These are phyloP conservation scores for Lomographa bimaculata DNA, from an alignment of 2,888 invertebrate genomes.

Conservation along the genomic window DNA sequence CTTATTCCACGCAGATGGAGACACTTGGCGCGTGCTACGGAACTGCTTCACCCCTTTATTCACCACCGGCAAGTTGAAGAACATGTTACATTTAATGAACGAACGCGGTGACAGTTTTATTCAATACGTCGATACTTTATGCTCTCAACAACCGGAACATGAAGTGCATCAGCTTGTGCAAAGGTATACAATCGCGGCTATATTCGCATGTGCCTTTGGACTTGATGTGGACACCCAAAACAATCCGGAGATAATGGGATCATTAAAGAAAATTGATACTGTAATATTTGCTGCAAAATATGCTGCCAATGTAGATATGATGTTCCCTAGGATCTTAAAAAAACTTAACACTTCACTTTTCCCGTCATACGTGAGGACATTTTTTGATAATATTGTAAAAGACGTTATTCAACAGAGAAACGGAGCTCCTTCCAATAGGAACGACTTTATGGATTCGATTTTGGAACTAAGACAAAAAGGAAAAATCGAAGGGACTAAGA, in stretches of 20 bases:
- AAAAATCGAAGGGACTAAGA: constrained; percentile 32
- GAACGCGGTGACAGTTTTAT: constrained; percentile 46
- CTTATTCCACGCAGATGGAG: constrained; percentile 54
- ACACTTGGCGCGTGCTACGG: constrained; percentile 52
- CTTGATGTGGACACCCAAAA: constrained; percentile 41
- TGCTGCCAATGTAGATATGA: constrained; percentile 43
- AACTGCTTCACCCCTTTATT: constrained; percentile 54
- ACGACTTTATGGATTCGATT: constrained; percentile 42
- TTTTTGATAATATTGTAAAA: constrained; percentile 43
- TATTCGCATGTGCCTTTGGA: constrained; percentile 53
- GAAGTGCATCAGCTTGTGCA: constrained; percentile 43
- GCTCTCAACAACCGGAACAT: constrained; percentile 34
- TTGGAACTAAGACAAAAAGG: constrained; percentile 43
- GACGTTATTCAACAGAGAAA: constrained; percentile 45
- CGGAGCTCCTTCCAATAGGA: constrained; percentile 34
- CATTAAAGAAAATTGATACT: constrained; percentile 30
- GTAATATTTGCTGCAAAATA: constrained; percentile 26
- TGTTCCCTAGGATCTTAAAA: constrained; percentile 52
- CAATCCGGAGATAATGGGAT: constrained; percentile 21
- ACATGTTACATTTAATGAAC: constrained; percentile 53
- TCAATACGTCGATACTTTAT: constrained; percentile 33
- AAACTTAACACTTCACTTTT: constrained; percentile 40
- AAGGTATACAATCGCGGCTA: constrained; percentile 47
- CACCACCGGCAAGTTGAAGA: constrained; percentile 58
- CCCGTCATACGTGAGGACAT: constrained; percentile 35